Evolutionary conservation across 2,113 vertebrate species (phyloP).

Genomic region (Epinephelus moara): DNA sequence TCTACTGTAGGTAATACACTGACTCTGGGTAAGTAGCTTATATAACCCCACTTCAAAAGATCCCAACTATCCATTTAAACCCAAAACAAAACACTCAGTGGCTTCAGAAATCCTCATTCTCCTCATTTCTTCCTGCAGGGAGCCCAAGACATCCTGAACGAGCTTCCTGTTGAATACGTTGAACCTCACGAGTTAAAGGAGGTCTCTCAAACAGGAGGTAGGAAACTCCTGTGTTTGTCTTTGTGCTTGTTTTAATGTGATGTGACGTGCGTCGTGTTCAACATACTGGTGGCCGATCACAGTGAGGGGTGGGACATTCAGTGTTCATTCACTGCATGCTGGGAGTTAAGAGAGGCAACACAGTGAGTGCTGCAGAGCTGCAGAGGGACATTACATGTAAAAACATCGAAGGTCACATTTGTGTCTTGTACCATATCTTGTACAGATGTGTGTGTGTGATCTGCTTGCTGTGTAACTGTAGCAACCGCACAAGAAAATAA

Average conservation of each 20-base stretch:
- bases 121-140: slow-evolving; percentile 83
- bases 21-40: too few relatives aligned
- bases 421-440: too few relatives aligned
- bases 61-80: too few relatives aligned
- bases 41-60: too few relatives aligned
- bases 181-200: slow-evolving; percentile 95
- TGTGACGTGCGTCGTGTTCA: not conserved
- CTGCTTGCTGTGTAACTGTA: not conserved
- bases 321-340: too few relatives aligned
- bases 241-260: too few relatives aligned
- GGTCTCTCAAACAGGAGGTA: slow-evolving; percentile 92
- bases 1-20: too few relatives aligned
- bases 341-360: too few relatives aligned
- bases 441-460: too few relatives aligned
- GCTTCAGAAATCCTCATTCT: too few relatives aligned
- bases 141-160: slow-evolving; percentile 95
- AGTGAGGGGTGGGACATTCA: not conserved
- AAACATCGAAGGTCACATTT: not conserved
- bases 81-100: too few relatives aligned
- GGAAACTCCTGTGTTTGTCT: not conserved
- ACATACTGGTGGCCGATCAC: not conserved
- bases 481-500: not conserved
- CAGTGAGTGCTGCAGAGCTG: too few relatives aligned
- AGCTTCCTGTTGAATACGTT: slow-evolving; percentile 96
- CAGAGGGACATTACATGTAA: not conserved